A percentile compares a stretch with the other conserved stretches of the same genome.
These are phyloP conservation scores for Strongylocentrotus purpuratus DNA, from an alignment of 35 echinoderm and acorn worm species.

Conservation along the genomic window DNA sequence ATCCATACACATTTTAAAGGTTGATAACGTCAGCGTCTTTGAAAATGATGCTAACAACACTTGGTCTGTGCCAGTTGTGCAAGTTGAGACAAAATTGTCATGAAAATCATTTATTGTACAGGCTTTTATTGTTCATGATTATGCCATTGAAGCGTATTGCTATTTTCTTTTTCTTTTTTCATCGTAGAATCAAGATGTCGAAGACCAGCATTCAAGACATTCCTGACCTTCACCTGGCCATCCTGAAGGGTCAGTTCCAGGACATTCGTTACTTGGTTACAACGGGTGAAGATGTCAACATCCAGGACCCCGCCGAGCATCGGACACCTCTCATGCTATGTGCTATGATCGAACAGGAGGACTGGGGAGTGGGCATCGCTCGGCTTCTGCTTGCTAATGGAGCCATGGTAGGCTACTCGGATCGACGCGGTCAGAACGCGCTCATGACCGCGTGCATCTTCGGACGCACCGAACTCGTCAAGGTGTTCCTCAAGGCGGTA, in stretches of 20 bases:
- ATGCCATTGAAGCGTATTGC: neutral
- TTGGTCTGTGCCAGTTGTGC: no score
- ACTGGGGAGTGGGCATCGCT: conserved; percentile 88
- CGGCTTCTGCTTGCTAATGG: conserved; percentile 79
- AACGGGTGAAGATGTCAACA: conserved; percentile 63
- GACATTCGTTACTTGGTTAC: conserved; percentile 72
- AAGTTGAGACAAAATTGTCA: neutral
- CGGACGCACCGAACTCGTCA: conserved; percentile 60
- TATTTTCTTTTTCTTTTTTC: neutral
- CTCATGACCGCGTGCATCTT: conserved; percentile 84
- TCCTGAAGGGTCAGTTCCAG: conserved; percentile 76
- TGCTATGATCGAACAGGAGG: conserved; percentile 69
- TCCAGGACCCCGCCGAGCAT: conserved; percentile 43
- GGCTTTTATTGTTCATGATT: neutral
- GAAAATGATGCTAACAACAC: no score
- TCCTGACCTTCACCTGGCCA: conserved; percentile 74
- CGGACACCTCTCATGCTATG: conserved; percentile 79
- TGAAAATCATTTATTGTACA: neutral
- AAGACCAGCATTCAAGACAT: conserved; percentile 26
- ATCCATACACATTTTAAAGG: no score
- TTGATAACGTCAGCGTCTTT: no score
- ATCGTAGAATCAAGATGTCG: neutral
- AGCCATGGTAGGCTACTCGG: conserved; percentile 69
- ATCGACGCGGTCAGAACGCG: conserved; percentile 78
- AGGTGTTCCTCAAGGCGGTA: conserved; percentile 71